Evolutionary conservation across 2,888 invertebrate genomes (phyloP), one percentile per base, ranked within the genome.

Genomic region (Pyrrhia umbra): DNA sequence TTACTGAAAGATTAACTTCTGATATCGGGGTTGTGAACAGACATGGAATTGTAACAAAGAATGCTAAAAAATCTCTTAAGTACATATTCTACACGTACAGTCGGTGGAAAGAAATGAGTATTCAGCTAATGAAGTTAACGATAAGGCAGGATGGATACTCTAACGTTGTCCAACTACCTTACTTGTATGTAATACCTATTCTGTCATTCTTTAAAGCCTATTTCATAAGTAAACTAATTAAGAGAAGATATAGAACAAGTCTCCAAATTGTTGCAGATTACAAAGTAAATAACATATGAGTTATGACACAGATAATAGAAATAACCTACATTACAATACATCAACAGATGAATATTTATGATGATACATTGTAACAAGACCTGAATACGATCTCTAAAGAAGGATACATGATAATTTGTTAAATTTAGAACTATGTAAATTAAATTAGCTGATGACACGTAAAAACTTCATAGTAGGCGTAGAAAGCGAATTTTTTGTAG

Each of bases 341-440:
- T 45, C 13, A 27, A 45, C 21, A 8, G 23, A 6, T 30, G 21
- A 18, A 15, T 56, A 27, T 27, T 27, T 27, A 27, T 27, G 34
- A 8, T 18, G 1, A 8, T 21, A 13, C 27, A 16, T 6, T 39
- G n/a, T 21, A 34, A 9, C 15, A 6, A 47, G 47, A 16, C 42
- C 15, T 25, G 0, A 9, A 34, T 23, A 69, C 13, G 27, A 16
- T 37, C 16, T 47, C 25, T 18, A n/a, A 9, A 9, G 21, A n/a
- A 58, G 15, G 15, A 37, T 30, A 43, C 20, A 42, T 37, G 42
- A 21, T 47, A 21, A 59, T 2, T 20, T 42, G 13, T 5, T 37
- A 6, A 2, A 15, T 43, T 13, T 27, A 68, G 68, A 37, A 34
- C 42, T 23, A 8, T 8, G 9, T 25, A 34, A n/a, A 1, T 25